Evolutionary conservation across 2,797 vertebrate genomes (phyloP).

Genomic region (Acrossocheilus wenchowensis): DNA sequence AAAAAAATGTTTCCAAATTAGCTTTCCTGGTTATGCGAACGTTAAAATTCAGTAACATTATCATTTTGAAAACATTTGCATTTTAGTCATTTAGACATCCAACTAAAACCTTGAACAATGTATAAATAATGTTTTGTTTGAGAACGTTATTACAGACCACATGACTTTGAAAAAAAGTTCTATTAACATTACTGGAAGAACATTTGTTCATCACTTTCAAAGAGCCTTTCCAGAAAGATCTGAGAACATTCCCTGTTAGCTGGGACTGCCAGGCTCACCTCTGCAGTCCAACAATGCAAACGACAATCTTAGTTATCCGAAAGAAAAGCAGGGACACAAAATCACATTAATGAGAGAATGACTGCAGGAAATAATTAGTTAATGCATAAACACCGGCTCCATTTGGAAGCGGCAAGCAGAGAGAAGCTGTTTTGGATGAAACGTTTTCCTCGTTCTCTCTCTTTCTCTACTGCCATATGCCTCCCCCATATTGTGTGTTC

Average conservation of each 20-base stretch:
- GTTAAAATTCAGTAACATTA: background rate
- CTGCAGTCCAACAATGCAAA: background rate
- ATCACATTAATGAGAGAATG: slow-evolving; percentile 38
- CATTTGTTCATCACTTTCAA: background rate
- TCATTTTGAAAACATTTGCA: background rate
- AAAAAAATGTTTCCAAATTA: background rate
- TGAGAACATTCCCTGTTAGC: background rate
- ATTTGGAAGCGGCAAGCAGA: slow-evolving; percentile 1
- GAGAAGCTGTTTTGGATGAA: slow-evolving; percentile 14
- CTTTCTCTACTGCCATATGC: slow-evolving; percentile 32
- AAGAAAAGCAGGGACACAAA: slow-evolving; percentile 3
- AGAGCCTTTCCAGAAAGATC: background rate
- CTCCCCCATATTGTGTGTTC: slow-evolving; percentile 22
- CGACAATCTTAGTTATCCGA: background rate
- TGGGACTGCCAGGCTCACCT: background rate
- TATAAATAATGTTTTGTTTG: background rate
- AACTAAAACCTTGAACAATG: background rate
- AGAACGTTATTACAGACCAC: background rate
- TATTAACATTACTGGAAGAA: background rate
- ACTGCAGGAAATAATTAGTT: slow-evolving; percentile 51
- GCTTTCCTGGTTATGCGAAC: background rate
- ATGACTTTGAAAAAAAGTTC: background rate
- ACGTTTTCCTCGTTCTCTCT: background rate
- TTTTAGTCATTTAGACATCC: background rate
- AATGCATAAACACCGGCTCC: slow-evolving; percentile 25